Evolutionary conservation across 1,140 invertebrate genomes (phyloP).

Genomic region (Cydia pomonella): DNA sequence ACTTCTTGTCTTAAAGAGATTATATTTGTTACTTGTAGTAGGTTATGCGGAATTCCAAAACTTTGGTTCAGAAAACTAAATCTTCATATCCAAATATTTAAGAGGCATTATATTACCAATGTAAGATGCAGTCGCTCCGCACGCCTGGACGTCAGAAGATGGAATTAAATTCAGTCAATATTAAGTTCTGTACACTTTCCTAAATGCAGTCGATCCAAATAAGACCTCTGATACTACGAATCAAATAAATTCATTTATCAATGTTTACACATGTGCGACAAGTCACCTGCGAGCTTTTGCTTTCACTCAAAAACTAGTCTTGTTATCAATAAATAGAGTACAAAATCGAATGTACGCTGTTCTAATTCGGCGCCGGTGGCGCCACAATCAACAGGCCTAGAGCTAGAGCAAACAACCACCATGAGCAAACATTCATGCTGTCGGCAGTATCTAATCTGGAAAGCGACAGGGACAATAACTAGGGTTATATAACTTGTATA

Average conservation of each 20-base stretch:
- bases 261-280: constrained; percentile 40
- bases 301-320: constrained; percentile 40
- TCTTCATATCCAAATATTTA: too few species aligned
- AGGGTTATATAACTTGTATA: constrained; percentile 35
- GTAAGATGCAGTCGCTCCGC: too few species aligned
- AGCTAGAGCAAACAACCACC: constrained; percentile 61
- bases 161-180: neutral
- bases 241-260: constrained; percentile 36
- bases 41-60: too few species aligned
- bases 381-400: constrained; percentile 52
- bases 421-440: constrained; percentile 56
- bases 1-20: too few species aligned
- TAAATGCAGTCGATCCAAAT: constrained; percentile 4
- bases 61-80: too few species aligned
- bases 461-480: constrained; percentile 51
- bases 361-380: constrained; percentile 41
- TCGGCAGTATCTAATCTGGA: constrained; percentile 68
- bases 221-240: constrained; percentile 12
- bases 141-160: too few species aligned
- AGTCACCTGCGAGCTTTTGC: constrained; percentile 34
- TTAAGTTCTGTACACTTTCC: neutral
- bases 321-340: constrained; percentile 43
- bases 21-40: too few species aligned
- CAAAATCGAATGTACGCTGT: constrained; percentile 39
- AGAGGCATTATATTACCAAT: too few species aligned